These are phyloP conservation scores for Plectus sambesii DNA, from an alignment of 1,140 invertebrate genomes.

Conservation along the genomic window DNA sequence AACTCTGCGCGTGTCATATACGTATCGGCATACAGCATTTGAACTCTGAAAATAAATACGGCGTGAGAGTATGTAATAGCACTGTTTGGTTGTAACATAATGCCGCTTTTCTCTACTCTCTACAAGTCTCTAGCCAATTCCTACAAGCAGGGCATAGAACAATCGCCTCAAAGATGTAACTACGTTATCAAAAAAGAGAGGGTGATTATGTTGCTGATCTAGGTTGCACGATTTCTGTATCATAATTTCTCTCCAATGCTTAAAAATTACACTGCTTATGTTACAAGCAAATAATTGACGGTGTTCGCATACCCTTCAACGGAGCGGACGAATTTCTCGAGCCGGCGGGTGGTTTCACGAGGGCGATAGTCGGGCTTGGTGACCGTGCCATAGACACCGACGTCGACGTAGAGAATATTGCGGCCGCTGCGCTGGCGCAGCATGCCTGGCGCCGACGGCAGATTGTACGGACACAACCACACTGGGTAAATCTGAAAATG, in stretches of 20 bases:
- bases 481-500: constrained; percentile 61
- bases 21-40: constrained; percentile 75
- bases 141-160: too few species aligned
- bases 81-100: too few species aligned
- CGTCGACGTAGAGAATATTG: constrained; percentile 58
- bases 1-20: constrained; percentile 66
- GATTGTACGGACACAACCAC: constrained; percentile 69
- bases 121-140: too few species aligned
- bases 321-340: constrained; percentile 61
- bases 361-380: constrained; percentile 54
- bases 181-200: too few species aligned
- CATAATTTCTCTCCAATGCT: too few species aligned
- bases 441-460: constrained; percentile 61
- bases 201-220: too few species aligned
- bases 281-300: background rate
- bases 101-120: too few species aligned
- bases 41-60: constrained; percentile 57
- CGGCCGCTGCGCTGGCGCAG: constrained; percentile 48
- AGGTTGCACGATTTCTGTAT: too few species aligned
- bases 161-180: too few species aligned
- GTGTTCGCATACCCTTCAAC: constrained; percentile 54
- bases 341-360: constrained; percentile 55
- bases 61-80: too few species aligned
- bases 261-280: constrained; percentile 9
- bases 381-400: constrained; percentile 61